phyloP scores from a whole-genome alignment of 2,888 invertebrate species.

The Agrotis clavis region DNA sequence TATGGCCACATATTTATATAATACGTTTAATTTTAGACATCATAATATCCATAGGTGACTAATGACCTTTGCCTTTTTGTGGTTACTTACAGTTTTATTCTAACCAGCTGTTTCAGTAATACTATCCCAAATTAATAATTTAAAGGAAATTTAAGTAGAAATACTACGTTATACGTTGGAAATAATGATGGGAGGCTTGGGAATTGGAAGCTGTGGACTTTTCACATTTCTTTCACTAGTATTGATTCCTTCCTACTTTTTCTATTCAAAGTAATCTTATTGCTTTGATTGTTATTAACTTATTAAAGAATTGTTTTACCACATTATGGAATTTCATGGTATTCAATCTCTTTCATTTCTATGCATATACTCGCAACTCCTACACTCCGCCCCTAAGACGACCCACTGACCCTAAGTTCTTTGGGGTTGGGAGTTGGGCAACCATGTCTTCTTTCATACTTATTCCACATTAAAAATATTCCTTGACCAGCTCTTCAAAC shows the following conservation, averaged over 20 bases:
- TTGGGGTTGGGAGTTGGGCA: no score
- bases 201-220: not conserved
- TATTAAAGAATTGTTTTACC: no score
- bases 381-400: no score
- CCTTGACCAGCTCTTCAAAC: conserved; percentile 65
- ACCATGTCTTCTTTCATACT: no score
- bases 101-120: not conserved
- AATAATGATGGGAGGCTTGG: no score
- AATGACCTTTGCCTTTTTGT: not conserved
- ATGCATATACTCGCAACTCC: no score
- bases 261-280: not conserved
- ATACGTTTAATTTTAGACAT: not conserved
- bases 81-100: not conserved
- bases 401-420: no score
- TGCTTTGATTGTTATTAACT: not conserved
- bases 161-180: no score
- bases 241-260: not conserved
- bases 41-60: not conserved
- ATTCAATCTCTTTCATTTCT: no score
- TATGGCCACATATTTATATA: conserved; percentile 12
- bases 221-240: not conserved
- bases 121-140: not conserved
- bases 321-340: no score
- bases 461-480: not conserved
- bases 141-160: no score